These are phyloP conservation scores for Calliphora vicina DNA, from an alignment of 1,140 invertebrate genomes.

Conservation along the genomic window DNA sequence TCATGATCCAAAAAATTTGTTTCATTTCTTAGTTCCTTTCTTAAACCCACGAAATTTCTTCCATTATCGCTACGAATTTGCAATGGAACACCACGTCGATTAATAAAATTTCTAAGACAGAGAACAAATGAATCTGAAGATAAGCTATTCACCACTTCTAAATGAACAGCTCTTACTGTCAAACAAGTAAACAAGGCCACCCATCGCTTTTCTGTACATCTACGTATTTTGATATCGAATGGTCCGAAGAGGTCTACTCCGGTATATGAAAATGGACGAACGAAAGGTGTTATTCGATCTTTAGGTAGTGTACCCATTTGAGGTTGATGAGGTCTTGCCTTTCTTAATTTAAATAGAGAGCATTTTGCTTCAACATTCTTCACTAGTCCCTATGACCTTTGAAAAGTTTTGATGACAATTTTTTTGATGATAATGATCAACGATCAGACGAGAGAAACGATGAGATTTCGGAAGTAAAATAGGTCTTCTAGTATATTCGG, in stretches of 20 bases:
- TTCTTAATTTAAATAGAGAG: conserved; percentile 14
- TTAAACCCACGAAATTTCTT: conserved; percentile 37
- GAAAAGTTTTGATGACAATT: neutral
- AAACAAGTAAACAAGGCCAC: conserved; percentile 33
- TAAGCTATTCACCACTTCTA: conserved; percentile 31
- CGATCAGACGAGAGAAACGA: neutral
- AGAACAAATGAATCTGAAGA: conserved; percentile 38
- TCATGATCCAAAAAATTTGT: conserved; percentile 37
- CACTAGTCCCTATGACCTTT: neutral
- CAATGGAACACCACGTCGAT: conserved; percentile 29
- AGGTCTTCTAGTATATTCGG: neutral
- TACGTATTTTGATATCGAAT: conserved; percentile 1
- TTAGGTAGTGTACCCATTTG: conserved; percentile 29
- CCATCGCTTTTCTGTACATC: conserved; percentile 36
- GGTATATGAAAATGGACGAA: conserved; percentile 33
- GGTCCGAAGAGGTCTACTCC: conserved; percentile 30
- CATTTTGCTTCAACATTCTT: neutral
- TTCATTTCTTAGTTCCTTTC: conserved; percentile 30
- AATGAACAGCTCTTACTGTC: conserved; percentile 35
- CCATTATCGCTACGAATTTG: neutral
- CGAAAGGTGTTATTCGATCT: conserved; percentile 28
- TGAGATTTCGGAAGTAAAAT: neutral
- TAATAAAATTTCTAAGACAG: conserved; percentile 37
- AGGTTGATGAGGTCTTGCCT: conserved; percentile 10
- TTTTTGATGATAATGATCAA: neutral